These are phyloP conservation scores for Thalassophryne amazonica DNA, from an alignment of 2,797 vertebrate species.

Conservation along the genomic window DNA sequence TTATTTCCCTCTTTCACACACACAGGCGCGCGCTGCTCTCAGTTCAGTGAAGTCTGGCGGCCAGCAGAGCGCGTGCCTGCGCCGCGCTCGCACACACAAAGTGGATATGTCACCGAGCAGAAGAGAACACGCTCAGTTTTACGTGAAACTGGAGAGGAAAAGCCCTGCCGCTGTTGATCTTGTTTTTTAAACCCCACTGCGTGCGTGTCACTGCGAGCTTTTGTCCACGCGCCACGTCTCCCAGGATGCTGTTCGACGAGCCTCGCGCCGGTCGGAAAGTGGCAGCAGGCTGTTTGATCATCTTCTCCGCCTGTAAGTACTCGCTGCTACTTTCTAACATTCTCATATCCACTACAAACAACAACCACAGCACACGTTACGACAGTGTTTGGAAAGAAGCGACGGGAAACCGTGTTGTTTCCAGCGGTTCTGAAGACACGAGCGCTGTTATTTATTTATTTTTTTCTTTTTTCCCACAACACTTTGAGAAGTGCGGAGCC, in stretches of 20 bases:
- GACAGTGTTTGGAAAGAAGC: neutral
- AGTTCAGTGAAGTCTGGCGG: too few relatives aligned
- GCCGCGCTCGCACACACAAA: slow-evolving; percentile 36
- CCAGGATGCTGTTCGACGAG: slow-evolving; percentile 59
- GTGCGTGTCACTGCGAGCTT: slow-evolving; percentile 24
- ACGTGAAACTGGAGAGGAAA: slow-evolving; percentile 12
- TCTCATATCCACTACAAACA: neutral
- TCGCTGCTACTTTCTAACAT: slow-evolving; percentile 51
- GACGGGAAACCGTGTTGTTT: neutral
- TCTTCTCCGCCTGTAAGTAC: slow-evolving; percentile 74
- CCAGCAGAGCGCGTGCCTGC: slow-evolving; percentile 73
- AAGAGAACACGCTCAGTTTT: slow-evolving; percentile 52
- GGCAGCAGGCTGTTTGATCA: slow-evolving; percentile 54
- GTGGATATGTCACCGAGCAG: slow-evolving; percentile 29
- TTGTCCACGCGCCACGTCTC: slow-evolving; percentile 12
- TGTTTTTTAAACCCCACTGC: slow-evolving; percentile 27
- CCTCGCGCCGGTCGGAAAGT: slow-evolving; percentile 50
- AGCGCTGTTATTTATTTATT: neutral
- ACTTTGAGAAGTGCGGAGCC: slow-evolving; percentile 52
- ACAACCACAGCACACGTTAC: neutral
- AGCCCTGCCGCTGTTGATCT: slow-evolving; percentile 6
- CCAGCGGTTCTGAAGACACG: neutral
- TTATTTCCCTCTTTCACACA: too few relatives aligned
- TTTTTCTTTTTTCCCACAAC: neutral
- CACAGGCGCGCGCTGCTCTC: too few relatives aligned